A percentile compares a stretch with the other conserved stretches of the same genome.
These are phyloP conservation scores for Phenganax stokvisi DNA, from an alignment of 92 coral and sea anemone genomes.

Conservation along the genomic window DNA sequence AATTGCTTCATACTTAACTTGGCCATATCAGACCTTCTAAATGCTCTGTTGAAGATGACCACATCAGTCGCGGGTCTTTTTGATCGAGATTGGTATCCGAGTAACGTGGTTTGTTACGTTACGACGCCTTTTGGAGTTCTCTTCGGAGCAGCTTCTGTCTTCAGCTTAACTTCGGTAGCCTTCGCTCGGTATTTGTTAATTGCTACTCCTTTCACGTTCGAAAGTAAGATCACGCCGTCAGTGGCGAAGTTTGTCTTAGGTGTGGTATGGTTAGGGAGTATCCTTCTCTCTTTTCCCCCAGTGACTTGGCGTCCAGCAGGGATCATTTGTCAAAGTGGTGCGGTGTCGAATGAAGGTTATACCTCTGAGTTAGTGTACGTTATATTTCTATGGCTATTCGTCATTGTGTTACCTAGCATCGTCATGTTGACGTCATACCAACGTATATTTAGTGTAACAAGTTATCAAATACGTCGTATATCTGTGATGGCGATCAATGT, in stretches of 20 bases:
- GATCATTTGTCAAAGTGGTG: conserved; percentile 80
- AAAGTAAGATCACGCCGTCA: conserved; percentile 75
- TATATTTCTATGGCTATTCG: conserved; percentile 82
- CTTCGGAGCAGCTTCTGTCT: conserved; percentile 92
- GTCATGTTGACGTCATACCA: conserved; percentile 80
- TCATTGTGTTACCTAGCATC: conserved; percentile 67
- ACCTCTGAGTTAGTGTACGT: conserved; percentile 75
- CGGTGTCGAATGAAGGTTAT: conserved; percentile 65
- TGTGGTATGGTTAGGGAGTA: conserved; percentile 71
- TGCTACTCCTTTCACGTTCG: conserved; percentile 75
- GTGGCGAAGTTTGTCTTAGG: conserved; percentile 71
- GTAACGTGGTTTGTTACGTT: conserved; percentile 72
- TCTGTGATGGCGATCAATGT: conserved; percentile 41
- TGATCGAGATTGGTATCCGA: conserved; percentile 91
- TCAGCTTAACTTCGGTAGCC: conserved; percentile 83
- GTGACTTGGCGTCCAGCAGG: conserved; percentile 77
- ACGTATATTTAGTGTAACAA: conserved; percentile 70
- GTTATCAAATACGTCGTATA: conserved; percentile 71
- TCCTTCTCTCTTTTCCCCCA: conserved; percentile 77
- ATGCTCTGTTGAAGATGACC: conserved; percentile 79
- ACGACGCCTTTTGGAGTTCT: conserved; percentile 96
- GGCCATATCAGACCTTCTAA: conserved; percentile 71
- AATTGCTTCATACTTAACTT: conserved; percentile 83
- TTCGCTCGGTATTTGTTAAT: conserved; percentile 85
- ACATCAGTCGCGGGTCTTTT: conserved; percentile 69